Evolutionary conservation across 2,888 invertebrate genomes (phyloP).

Genomic region (Neelides folsomi): DNA sequence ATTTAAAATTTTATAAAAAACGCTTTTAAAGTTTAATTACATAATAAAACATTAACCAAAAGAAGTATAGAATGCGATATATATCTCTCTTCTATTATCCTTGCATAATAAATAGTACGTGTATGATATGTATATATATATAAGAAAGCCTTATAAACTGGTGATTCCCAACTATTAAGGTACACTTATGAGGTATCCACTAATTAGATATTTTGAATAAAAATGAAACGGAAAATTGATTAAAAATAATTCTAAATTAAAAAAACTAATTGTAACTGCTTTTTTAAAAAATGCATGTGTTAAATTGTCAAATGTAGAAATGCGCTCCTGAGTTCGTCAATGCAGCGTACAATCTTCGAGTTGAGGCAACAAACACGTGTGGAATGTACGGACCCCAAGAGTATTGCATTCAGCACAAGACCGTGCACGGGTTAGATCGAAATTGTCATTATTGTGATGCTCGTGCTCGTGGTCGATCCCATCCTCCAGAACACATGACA

Average conservation of each 20-base stretch:
- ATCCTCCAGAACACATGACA: slow-evolving; percentile 65
- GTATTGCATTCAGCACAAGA: slow-evolving; percentile 86
- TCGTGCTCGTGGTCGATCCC: slow-evolving; percentile 46
- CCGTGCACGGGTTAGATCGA: slow-evolving; percentile 45
- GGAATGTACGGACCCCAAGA: slow-evolving; percentile 64
- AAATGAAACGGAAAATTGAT: too few relatives aligned
- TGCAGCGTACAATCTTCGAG: slow-evolving; percentile 75
- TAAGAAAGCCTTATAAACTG: too few relatives aligned
- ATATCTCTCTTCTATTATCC: too few relatives aligned
- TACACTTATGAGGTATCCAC: too few relatives aligned
- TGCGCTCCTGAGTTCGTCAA: slow-evolving; percentile 95
- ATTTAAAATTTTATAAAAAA: neutral
- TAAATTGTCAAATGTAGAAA: slow-evolving; percentile 44
- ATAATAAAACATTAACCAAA: too few relatives aligned
- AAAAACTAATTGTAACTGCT: neutral
- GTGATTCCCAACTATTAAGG: too few relatives aligned
- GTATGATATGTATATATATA: too few relatives aligned
- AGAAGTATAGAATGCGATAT: too few relatives aligned
- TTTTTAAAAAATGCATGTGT: slow-evolving; percentile 1
- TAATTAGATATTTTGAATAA: too few relatives aligned
- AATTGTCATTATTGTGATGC: slow-evolving; percentile 65
- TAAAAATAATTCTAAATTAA: neutral
- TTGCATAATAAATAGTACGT: too few relatives aligned
- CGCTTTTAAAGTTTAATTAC: too few relatives aligned
- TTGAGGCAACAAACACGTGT: slow-evolving; percentile 93